Base-by-base conservation (phyloP, 2,888 invertebrate genomes). In the Meliscaeva auricollis region DNA sequence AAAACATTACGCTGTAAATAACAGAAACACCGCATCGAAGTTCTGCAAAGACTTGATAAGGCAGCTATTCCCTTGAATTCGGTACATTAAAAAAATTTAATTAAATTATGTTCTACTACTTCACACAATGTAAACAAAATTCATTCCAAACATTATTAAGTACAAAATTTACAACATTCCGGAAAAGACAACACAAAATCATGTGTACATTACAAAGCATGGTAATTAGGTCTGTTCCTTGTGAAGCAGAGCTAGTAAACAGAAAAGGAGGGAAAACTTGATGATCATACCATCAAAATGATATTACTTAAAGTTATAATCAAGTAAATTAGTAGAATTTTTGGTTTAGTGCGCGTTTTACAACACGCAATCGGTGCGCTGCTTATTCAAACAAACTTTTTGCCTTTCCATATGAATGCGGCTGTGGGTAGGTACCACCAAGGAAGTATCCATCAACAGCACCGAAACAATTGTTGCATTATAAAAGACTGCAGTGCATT, bases 191-290 rank as follows among this genome's bases (percentile, higher is more conserved):
- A 4, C 58, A 41, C 41, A 56, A 38, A 56, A 38, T 70, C 83
- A 62, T 84, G 64, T 35, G 66, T 52, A 60, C 64, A 74, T 20
- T 30, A 66, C 56, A 50, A 46, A 32, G 30, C 74, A 70, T 48
- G 41, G 64, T 80, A 75, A 80, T 84, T 66, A 84, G 70, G 56
- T 64, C 11, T 60, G 75, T 80, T 80, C 80, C 84, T 80, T 75
- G 38, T 80, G 70, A 50, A 70, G 17, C 35, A 20, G 13, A 8
- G n/a, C 7, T 5, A 38, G 35, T 5, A 2, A 9, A 38, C 0
- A 13, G 9, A 38, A 32, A 20, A 26, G 20, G 35, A 32, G 69
- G 50, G 73, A 6, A 6, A n/a, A 64, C 60, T 17, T 20, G 11
- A 58, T 73, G 64, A n/a, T 77, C 8, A 69, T 20, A 8, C n/a